Base-by-base conservation (phyloP, 2,113 vertebrate genomes). In the Casuarius casuarius region DNA sequence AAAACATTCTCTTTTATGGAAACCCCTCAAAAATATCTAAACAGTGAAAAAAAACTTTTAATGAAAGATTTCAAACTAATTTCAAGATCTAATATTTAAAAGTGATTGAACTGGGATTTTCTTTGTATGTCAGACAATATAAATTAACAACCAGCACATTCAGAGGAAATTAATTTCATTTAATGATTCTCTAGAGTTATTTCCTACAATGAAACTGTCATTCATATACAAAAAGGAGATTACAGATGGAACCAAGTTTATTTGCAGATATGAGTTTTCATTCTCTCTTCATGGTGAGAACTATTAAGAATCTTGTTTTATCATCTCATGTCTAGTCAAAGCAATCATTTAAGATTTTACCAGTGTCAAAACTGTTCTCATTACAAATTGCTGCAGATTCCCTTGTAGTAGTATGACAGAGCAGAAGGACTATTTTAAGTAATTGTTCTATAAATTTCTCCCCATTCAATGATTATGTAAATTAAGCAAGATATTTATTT, bases 141-240 rank as follows among this genome's bases (percentile, higher is more conserved):
- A 93, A 93, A 90, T 90, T 86, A 96, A 81, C 59, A 91, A 89
- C 54, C 42, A 90, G 68, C 20, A 81, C 22, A 92, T 84, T 82
- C 73, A 78, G 40, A 92, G 56, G 33, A 95, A 94, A 87, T 84
- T 72, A 93, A 90, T 92, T 88, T 91, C 54, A 93, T 80, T 72
- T 94, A 84, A 94, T 87, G 86, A 73, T 84, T 89, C 86, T 95
- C 94, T 65, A 31, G 81, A 93, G 62, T 66, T 85, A 82, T n/a
- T 84, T 73, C 44, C 74, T 72, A 89, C 70, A 93, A 89, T 78
- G 74, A 92, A 94, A 87, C 20, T 87, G 83, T 73, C 91, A 91
- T 63, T 94, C 83, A 75, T 18, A 54, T 35, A 82, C 40, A 89
- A 91, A 84, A 70, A 90, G 93, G 87, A 89, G 44, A 89, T 4